These are phyloP conservation scores for Conistra vaccinii DNA, from an alignment of 2,888 invertebrate genomes.

Conservation along the genomic window DNA sequence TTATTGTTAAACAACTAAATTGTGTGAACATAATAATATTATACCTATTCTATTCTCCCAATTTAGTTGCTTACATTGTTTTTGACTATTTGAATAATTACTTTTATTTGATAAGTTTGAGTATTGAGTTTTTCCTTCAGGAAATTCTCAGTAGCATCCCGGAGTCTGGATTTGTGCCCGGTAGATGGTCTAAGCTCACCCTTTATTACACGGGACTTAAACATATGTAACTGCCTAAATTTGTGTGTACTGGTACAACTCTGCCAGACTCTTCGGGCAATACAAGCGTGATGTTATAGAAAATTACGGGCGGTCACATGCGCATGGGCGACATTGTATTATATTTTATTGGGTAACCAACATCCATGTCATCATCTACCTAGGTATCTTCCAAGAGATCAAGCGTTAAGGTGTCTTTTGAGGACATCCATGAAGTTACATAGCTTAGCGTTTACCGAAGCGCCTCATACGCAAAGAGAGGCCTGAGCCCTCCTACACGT, in stretches of 20 bases:
- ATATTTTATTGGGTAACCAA: too few species aligned
- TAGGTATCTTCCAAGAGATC: too few species aligned
- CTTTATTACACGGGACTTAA: not conserved
- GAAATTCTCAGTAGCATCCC: too few species aligned
- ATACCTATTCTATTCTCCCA: slow-evolving; percentile 1
- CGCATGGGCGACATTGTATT: too few species aligned
- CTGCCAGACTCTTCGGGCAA: not conserved
- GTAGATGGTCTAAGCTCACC: not conserved
- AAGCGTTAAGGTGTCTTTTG: too few species aligned
- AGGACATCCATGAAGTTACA: too few species aligned
- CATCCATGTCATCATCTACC: not conserved
- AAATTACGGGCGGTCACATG: too few species aligned
- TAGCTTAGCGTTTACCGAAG: too few species aligned
- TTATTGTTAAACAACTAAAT: slow-evolving; percentile 2
- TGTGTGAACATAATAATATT: too few species aligned
- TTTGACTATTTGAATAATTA: slow-evolving; percentile 30
- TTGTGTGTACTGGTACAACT: not conserved
- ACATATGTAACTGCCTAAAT: not conserved
- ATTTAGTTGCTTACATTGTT: slow-evolving; percentile 15
- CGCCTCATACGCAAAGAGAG: too few species aligned
- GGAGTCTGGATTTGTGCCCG: not conserved
- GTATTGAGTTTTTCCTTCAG: not conserved
- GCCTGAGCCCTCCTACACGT: too few species aligned
- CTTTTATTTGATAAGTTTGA: slow-evolving; percentile 15
- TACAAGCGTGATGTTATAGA: not conserved